Conservation (phyloP, 1,140 invertebrate species). For the Eurosta solidaginis region DNA sequence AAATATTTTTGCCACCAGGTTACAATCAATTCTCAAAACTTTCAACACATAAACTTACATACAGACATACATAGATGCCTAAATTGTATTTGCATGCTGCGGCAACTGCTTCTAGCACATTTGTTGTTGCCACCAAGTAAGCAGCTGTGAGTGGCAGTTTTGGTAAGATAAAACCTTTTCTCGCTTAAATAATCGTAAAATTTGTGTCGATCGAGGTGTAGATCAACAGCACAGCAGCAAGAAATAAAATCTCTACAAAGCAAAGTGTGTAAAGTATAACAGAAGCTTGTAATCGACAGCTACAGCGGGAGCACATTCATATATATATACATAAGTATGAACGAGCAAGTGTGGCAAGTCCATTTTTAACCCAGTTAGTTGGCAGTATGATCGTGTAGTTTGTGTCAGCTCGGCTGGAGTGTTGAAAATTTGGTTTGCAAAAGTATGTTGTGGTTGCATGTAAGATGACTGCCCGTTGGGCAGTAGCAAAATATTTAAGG, state of each 20-base stretch:
- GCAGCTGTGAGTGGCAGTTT: not conserved
- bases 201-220: constrained; percentile 5
- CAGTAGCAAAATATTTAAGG: not conserved
- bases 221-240: not conserved
- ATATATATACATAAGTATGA: not conserved
- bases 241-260: not conserved
- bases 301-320: not conserved
- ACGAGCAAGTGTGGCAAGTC: not conserved
- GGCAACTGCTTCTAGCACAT: not conserved
- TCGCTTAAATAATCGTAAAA: not conserved
- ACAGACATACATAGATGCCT: too few species aligned
- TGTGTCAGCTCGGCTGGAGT: not conserved
- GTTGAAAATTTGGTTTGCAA: not conserved
- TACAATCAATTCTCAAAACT: not conserved
- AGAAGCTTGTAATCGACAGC: constrained; percentile 6
- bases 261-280: not conserved
- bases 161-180: not conserved
- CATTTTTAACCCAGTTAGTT: constrained; percentile 24
- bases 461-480: not conserved
- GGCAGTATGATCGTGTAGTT: not conserved
- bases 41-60: not conserved
- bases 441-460: not conserved
- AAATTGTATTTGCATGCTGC: constrained; percentile 9
- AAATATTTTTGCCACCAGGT: not conserved
- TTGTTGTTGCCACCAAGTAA: not conserved